These are phyloP conservation scores for Cheilosia variabilis DNA, from an alignment of 2,888 invertebrate species.

Conservation along the genomic window DNA sequence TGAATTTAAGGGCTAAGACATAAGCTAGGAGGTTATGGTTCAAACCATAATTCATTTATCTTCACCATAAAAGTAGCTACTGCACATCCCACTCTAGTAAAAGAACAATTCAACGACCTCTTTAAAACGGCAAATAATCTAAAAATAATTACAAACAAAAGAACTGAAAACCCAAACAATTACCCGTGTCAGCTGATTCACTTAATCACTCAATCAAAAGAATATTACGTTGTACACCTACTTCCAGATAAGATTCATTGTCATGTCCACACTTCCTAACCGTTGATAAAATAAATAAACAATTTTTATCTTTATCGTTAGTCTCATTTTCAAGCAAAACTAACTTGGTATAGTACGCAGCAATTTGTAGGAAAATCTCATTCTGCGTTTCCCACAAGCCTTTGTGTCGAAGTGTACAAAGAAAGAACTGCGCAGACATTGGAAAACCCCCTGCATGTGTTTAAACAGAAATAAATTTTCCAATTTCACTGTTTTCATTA, in stretches of 20 bases:
- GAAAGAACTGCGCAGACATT: conserved; percentile 41
- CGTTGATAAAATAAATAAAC: conserved; percentile 23
- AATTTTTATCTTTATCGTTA: not conserved
- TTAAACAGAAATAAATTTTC: conserved; percentile 26
- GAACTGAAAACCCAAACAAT: conserved; percentile 10
- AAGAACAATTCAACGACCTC: conserved; percentile 1
- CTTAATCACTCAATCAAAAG: conserved; percentile 5
- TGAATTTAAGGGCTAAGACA: too few relatives aligned
- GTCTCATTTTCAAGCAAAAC: conserved; percentile 1
- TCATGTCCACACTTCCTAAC: not conserved
- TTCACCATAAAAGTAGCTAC: too few relatives aligned
- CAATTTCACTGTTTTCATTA: conserved; percentile 33
- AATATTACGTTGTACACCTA: conserved; percentile 9
- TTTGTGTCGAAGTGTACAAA: conserved; percentile 30
- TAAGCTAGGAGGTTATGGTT: too few relatives aligned
- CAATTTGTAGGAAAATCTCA: not conserved
- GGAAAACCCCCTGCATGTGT: conserved; percentile 44
- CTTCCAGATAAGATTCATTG: conserved; percentile 18
- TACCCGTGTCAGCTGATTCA: not conserved
- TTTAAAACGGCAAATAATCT: not conserved
- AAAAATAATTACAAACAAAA: conserved; percentile 17
- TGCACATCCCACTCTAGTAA: too few relatives aligned
- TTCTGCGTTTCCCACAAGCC: conserved; percentile 11
- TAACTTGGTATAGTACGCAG: conserved; percentile 2
- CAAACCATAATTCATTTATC: too few relatives aligned